phyloP scores from a whole-genome alignment of 2,797 vertebrate genomes.

The Vipera ursinii region DNA sequence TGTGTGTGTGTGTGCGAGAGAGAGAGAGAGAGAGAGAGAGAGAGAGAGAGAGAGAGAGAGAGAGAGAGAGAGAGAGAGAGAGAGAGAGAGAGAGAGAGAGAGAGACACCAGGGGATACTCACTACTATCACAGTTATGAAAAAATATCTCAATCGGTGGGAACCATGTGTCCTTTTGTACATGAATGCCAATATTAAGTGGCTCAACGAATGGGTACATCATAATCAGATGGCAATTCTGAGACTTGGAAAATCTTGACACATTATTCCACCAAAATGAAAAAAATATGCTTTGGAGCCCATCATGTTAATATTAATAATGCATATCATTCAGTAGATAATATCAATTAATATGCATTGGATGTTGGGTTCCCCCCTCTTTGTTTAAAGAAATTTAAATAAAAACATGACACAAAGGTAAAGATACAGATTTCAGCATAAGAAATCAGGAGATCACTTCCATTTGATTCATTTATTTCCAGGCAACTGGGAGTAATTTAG shows the following conservation, averaged over 20 bases:
- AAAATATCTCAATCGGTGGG: slow-evolving; percentile 27
- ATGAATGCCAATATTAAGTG: slow-evolving; percentile 21
- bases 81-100: too few species aligned
- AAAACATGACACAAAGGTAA: background rate
- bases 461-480: background rate
- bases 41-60: too few species aligned
- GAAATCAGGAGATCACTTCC: background rate
- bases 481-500: background rate
- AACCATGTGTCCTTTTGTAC: slow-evolving; percentile 18
- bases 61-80: too few species aligned
- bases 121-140: slow-evolving; percentile 33
- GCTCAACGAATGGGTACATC: slow-evolving; percentile 36
- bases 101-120: background rate
- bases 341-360: slow-evolving; percentile 23
- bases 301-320: slow-evolving; percentile 44
- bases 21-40: too few species aligned
- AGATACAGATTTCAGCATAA: background rate
- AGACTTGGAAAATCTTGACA: slow-evolving; percentile 22
- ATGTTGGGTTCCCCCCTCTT: background rate
- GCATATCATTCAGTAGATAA: slow-evolving; percentile 11
- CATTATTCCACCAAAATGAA: slow-evolving; percentile 35
- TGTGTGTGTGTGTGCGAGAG: too few species aligned
- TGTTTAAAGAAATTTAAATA: slow-evolving; percentile 1
- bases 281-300: slow-evolving; percentile 29
- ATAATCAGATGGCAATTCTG: slow-evolving; percentile 14